These are phyloP conservation scores for Pollenia griseotomentosa DNA, from an alignment of 2,888 invertebrate genomes.

Conservation along the genomic window DNA sequence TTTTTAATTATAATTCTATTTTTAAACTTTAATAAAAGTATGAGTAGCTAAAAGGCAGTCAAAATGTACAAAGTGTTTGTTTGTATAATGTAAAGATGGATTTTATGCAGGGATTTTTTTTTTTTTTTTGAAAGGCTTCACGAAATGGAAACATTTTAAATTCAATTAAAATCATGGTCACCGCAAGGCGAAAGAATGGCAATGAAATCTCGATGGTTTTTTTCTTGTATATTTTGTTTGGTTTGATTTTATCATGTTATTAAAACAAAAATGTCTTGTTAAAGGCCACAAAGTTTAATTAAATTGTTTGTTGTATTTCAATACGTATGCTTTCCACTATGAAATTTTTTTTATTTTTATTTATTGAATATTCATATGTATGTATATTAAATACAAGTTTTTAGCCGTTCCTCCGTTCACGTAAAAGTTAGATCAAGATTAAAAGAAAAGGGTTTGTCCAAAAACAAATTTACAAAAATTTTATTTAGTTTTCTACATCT, in stretches of 20 bases:
- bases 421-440: too few relatives aligned
- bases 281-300: background rate
- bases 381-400: too few relatives aligned
- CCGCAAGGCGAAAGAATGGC: background rate
- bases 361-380: too few relatives aligned
- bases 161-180: conserved; percentile 43
- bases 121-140: conserved; percentile 7
- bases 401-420: too few relatives aligned
- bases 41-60: background rate
- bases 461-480: too few relatives aligned
- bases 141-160: conserved; percentile 33
- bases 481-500: too few relatives aligned
- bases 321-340: too few relatives aligned
- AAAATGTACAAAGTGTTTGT: background rate
- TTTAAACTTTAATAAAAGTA: background rate
- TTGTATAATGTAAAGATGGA: background rate
- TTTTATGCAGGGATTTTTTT: background rate
- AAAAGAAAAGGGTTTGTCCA: too few relatives aligned
- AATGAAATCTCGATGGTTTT: conserved; percentile 12
- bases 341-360: too few relatives aligned
- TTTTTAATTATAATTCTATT: conserved; percentile 61
- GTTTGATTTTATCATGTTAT: background rate
- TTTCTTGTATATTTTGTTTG: background rate
- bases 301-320: too few relatives aligned
- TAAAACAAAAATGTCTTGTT: background rate